Conservation (phyloP, 2,797 vertebrate species). For the Amphiprion clarkii region DNA sequence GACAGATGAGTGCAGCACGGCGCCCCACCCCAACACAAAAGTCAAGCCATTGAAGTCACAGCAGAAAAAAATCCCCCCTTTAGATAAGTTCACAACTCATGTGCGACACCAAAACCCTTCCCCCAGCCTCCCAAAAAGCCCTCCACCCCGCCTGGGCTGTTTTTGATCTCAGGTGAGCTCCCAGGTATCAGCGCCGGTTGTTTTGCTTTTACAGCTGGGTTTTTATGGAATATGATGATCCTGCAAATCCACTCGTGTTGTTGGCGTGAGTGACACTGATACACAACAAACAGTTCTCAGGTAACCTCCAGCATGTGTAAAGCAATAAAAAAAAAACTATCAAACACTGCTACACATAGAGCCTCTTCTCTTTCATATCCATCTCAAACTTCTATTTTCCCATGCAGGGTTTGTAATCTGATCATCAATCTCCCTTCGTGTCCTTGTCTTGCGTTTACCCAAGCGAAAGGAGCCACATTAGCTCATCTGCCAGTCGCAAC, state of each 20-base stretch:
- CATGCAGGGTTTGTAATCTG: slow-evolving; percentile 29
- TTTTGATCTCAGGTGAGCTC: slow-evolving; percentile 76
- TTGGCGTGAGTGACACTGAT: slow-evolving; percentile 18
- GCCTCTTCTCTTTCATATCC: slow-evolving; percentile 10
- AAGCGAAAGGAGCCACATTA: slow-evolving; percentile 57
- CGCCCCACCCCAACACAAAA: slow-evolving; percentile 74
- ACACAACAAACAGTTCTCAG: slow-evolving; percentile 45
- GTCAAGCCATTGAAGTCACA: slow-evolving; percentile 79
- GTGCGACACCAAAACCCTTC: slow-evolving; percentile 35
- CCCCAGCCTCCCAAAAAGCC: slow-evolving; percentile 14
- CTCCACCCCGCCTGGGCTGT: not conserved
- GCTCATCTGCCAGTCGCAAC: slow-evolving; percentile 64
- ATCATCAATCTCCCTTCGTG: slow-evolving; percentile 68
- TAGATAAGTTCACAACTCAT: slow-evolving; percentile 54
- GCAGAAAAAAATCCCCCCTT: slow-evolving; percentile 51
- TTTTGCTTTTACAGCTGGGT: slow-evolving; percentile 44
- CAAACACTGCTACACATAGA: not conserved
- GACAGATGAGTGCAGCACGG: slow-evolving; percentile 76
- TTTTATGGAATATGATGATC: slow-evolving; percentile 28
- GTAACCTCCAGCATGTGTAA: not conserved
- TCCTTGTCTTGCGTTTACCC: slow-evolving; percentile 58
- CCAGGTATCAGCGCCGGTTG: slow-evolving; percentile 55
- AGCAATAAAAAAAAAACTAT: not conserved
- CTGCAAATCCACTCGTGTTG: slow-evolving; percentile 35
- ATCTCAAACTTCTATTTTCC: slow-evolving; percentile 12